Evolutionary conservation across 2,888 invertebrate genomes (phyloP), one percentile per base, ranked within the genome.

Genomic region (Chloromyia formosa): DNA sequence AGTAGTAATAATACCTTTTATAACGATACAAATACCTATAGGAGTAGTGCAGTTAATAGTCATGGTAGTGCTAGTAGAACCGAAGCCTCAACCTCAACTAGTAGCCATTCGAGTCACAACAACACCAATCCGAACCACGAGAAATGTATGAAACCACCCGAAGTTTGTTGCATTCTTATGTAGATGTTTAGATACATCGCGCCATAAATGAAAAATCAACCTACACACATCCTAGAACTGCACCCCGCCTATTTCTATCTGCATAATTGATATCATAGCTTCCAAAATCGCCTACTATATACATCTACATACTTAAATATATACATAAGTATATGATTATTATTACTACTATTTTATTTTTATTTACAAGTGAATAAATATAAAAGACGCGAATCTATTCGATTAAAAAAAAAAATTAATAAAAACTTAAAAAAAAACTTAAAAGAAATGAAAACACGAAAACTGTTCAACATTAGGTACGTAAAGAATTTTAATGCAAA

Each of bases 111-210:
- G 12, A 16, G 9, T 35, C 27, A 7, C 27, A 35, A 7, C 27
- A 35, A 35, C 7, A 35, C 35, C 16, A 69, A 69, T 53, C 56
- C 20, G 10, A 64, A 64, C 10, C 16, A 35, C 71, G 71, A 71
- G 12, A 71, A 71, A 56, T 71, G 56, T 71, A 5, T 71, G 16
- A 71, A 71, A 45, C 76, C 78, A 77, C 77, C 77, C 62, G 79
- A 79, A 76, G 75, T 78, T 69, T 78, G 78, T 78, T 79, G 79
- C 77, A 75, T 78, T 56, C 74, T 79, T 75, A 79, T 79, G 78
- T 79, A 78, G 77, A 60, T 60, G 22, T 60, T 71, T 62, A 75
- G 42, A 69, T 27, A 20, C 45, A 64, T 16, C 49, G 10, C 42
- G 9, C 20, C 14, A 18, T 18, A 2, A 3, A 49, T 12, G 12